Percentiles rank a stretch among this genome's conserved stretches.
These are phyloP conservation scores for Rattus rattus DNA, from an alignment of 2,113 vertebrate species.

Conservation along the genomic window DNA sequence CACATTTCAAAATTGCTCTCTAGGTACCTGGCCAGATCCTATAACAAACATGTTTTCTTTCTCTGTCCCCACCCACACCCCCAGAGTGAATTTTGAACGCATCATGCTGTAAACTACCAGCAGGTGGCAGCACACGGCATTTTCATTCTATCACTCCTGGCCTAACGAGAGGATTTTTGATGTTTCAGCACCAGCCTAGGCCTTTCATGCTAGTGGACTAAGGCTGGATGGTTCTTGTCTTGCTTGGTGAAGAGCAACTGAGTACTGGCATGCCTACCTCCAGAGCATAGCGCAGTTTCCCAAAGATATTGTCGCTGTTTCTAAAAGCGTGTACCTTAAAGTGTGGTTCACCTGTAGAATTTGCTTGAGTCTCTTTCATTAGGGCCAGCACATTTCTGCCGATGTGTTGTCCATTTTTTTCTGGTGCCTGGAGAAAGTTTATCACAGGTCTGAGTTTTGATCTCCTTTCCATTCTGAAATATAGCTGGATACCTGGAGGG, in stretches of 20 bases:
- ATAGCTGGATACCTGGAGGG: slow-evolving; percentile 64
- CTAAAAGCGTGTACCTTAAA: background rate
- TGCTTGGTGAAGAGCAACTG: background rate
- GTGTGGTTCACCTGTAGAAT: background rate
- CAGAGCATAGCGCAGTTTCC: background rate
- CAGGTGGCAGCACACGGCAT: slow-evolving; percentile 71
- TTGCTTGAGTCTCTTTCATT: background rate
- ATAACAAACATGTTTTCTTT: background rate
- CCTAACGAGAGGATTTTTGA: background rate
- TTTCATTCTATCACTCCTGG: background rate
- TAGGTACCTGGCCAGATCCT: background rate
- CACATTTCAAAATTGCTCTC: background rate
- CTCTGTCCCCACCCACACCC: background rate
- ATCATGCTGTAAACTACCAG: slow-evolving; percentile 50
- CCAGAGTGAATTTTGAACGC: background rate
- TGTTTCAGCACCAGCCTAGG: background rate
- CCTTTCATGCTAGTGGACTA: background rate
- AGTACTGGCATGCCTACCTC: background rate
- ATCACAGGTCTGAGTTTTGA: background rate
- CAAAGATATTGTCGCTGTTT: background rate
- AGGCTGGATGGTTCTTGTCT: background rate
- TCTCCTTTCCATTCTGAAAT: background rate
- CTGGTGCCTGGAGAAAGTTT: background rate
- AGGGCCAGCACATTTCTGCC: background rate
- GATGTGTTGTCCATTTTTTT: background rate